phyloP scores from a whole-genome alignment of 1,140 invertebrate genomes.

The Drosophila punjabiensis region DNA sequence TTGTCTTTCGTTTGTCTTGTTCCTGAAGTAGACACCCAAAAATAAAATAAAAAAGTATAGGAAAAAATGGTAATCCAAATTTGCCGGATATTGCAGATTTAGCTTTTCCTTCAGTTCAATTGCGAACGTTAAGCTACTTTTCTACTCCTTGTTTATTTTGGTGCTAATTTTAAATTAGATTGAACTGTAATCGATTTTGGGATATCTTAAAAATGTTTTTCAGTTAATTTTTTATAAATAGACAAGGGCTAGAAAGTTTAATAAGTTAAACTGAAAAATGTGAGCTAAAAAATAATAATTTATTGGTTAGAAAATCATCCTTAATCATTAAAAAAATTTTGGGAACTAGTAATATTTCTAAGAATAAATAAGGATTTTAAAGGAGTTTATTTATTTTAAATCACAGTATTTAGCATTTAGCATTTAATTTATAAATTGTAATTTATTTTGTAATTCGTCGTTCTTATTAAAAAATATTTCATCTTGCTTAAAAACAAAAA shows the following conservation, averaged over 20 bases:
- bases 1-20: slow-evolving; percentile 42
- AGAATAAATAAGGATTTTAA: too few species aligned
- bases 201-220: not conserved
- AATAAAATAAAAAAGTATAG: not conserved
- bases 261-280: not conserved
- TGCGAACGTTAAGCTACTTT: slow-evolving; percentile 2
- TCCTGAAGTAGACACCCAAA: slow-evolving; percentile 11
- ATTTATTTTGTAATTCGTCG: not conserved
- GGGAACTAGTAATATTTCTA: too few species aligned
- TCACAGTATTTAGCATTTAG: too few species aligned
- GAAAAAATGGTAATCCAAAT: slow-evolving; percentile 32
- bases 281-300: too few species aligned
- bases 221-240: not conserved
- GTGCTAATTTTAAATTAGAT: not conserved
- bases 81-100: slow-evolving; percentile 70
- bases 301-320: too few species aligned
- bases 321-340: too few species aligned
- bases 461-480: not conserved
- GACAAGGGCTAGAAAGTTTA: not conserved
- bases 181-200: not conserved
- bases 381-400: too few species aligned
- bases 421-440: too few species aligned
- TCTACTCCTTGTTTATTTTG: not conserved
- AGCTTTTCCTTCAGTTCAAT: slow-evolving; percentile 48
- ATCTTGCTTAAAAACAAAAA: not conserved